phyloP scores from a whole-genome alignment of 2,113 vertebrate genomes.

The Chaenogobius annularis region DNA sequence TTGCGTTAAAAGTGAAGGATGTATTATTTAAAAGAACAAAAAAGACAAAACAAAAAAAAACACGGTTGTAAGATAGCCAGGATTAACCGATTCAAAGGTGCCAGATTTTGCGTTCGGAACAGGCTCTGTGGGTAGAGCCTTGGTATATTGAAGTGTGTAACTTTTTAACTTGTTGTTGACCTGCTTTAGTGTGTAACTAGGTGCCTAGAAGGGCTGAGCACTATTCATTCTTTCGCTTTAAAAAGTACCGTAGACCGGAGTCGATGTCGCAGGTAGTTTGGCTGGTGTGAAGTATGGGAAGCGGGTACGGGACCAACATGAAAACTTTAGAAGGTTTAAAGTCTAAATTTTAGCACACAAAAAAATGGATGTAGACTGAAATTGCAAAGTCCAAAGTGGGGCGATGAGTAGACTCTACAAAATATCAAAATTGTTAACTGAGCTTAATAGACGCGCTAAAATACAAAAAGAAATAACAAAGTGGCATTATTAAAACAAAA shows the following conservation, averaged over 20 bases:
- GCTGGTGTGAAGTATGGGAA: conserved; percentile 60
- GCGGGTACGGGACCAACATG: conserved; percentile 7
- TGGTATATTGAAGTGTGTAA: conserved; percentile 66
- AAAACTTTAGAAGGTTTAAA: too few relatives aligned
- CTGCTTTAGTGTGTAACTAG: conserved; percentile 69
- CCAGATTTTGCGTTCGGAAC: conserved; percentile 72
- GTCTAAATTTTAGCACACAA: not conserved
- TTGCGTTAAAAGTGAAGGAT: conserved; percentile 70
- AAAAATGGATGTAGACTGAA: too few relatives aligned
- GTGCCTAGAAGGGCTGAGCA: conserved; percentile 65
- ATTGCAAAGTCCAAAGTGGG: too few relatives aligned
- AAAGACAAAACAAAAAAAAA: conserved; percentile 11
- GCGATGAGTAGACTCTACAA: too few relatives aligned
- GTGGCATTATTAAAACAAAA: too few relatives aligned
- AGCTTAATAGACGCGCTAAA: too few relatives aligned
- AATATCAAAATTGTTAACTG: too few relatives aligned
- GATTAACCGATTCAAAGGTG: conserved; percentile 82
- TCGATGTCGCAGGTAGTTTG: conserved; percentile 59
- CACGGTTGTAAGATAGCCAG: conserved; percentile 70
- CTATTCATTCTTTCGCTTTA: conserved; percentile 70
- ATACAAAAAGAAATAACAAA: too few relatives aligned
- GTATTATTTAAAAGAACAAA: conserved; percentile 50
- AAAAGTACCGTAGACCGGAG: conserved; percentile 62
- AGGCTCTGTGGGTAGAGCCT: conserved; percentile 54
- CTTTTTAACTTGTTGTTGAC: conserved; percentile 70